phyloP scores from a whole-genome alignment of 2,797 vertebrate species.

The Pteropus rufus region DNA sequence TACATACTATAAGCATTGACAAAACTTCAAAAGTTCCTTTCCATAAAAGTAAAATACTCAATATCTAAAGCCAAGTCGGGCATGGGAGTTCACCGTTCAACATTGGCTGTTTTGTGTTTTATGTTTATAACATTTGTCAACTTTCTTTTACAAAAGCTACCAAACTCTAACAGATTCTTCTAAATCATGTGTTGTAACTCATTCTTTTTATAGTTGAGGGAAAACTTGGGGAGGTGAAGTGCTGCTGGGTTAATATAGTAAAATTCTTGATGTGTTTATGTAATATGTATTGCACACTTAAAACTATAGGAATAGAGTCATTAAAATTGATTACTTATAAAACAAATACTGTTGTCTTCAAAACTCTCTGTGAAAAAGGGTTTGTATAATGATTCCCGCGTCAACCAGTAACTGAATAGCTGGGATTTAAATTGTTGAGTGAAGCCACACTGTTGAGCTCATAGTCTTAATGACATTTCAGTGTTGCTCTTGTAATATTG shows the following conservation, averaged over 20 bases:
- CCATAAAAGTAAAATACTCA: conserved; percentile 26
- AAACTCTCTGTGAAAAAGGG: neutral
- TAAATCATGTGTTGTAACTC: neutral
- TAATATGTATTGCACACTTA: neutral
- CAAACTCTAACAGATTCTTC: neutral
- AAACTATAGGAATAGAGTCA: neutral
- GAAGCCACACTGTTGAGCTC: neutral
- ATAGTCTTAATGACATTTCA: neutral
- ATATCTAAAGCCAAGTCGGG: neutral
- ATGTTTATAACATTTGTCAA: conserved; percentile 28
- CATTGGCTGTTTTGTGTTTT: conserved; percentile 26
- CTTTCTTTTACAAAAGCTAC: neutral
- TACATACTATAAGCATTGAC: neutral
- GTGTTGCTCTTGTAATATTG: neutral
- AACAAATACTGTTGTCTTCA: conserved; percentile 24
- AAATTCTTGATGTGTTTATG: conserved; percentile 19
- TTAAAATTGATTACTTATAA: conserved; percentile 3
- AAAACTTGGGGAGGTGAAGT: neutral
- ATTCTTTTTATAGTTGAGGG: neutral
- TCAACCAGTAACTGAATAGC: neutral
- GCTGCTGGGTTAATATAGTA: neutral
- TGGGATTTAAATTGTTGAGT: neutral
- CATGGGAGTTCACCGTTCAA: conserved; percentile 17
- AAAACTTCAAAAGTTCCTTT: conserved; percentile 48
- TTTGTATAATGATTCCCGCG: neutral